Evolutionary conservation across 2,888 invertebrate genomes (phyloP).

Genomic region (Oasisia sp.): DNA sequence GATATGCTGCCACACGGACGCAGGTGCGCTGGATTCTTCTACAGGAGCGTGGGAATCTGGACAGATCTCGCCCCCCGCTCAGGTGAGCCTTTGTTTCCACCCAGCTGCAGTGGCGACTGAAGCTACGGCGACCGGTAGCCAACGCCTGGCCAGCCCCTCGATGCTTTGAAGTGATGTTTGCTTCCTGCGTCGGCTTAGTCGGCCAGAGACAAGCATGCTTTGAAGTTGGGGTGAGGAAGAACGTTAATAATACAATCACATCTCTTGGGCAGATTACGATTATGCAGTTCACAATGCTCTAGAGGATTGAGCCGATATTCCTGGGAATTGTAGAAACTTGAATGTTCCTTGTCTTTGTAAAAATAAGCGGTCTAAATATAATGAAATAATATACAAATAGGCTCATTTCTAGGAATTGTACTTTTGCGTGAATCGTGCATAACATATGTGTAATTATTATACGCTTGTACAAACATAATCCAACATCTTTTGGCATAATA

Average conservation of each 20-base stretch:
- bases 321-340: background rate
- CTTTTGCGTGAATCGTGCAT: background rate
- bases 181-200: background rate
- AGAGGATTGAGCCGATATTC: background rate
- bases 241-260: background rate
- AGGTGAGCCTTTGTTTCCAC: slow-evolving; percentile 13
- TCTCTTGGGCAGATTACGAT: background rate
- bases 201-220: background rate
- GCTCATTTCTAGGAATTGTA: background rate
- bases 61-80: background rate
- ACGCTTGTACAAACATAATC: too few relatives aligned
- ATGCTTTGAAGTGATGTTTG: background rate
- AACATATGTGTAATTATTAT: background rate
- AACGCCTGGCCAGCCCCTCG: background rate
- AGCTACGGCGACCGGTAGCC: background rate
- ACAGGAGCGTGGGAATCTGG: background rate
- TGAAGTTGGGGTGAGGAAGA: background rate
- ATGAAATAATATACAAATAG: background rate
- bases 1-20: background rate
- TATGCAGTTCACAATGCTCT: background rate
- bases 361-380: background rate
- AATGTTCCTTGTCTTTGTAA: background rate
- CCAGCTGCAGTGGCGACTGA: background rate
- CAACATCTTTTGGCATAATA: too few relatives aligned
- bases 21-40: background rate